These are phyloP conservation scores for Centroberyx gerrardi DNA, from an alignment of 2,797 vertebrate genomes.

Conservation along the genomic window DNA sequence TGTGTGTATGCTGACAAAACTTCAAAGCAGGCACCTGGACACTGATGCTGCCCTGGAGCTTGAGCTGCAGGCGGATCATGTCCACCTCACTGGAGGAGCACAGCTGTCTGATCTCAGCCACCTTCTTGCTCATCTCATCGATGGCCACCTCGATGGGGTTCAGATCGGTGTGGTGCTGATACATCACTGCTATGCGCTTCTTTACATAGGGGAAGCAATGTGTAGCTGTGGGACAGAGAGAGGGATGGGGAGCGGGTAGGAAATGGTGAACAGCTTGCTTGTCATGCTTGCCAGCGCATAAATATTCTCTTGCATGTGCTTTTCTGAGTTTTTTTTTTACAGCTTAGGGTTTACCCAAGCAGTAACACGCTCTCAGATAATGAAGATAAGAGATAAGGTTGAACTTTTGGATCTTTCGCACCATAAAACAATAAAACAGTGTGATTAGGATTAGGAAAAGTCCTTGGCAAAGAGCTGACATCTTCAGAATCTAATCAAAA, in stretches of 20 bases:
- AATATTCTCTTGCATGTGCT: not conserved
- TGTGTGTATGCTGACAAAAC: not conserved
- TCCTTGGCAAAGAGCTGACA: conserved; percentile 75
- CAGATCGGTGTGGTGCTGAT: conserved; percentile 96
- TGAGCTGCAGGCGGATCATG: conserved; percentile 98
- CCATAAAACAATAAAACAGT: conserved; percentile 70
- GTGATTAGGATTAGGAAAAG: conserved; percentile 52
- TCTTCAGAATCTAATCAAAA: conserved; percentile 73
- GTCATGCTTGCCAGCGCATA: not conserved
- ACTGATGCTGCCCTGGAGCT: conserved; percentile 97
- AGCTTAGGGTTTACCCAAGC: not conserved
- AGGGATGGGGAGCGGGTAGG: not conserved
- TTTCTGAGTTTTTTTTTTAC: conserved; percentile 1
- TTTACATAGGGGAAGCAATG: conserved; percentile 98
- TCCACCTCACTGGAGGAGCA: conserved; percentile 95
- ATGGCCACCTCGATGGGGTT: conserved; percentile 99
- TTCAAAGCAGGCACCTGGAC: conserved; percentile 89
- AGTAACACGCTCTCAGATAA: conserved; percentile 11
- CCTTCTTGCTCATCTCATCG: conserved; percentile 98
- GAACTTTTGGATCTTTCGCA: conserved; percentile 71
- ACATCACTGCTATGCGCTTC: conserved; percentile 97
- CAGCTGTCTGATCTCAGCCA: conserved; percentile 93
- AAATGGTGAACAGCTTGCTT: not conserved
- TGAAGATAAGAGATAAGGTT: conserved; percentile 70
- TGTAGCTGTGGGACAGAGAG: conserved; percentile 86